Evolutionary conservation across 2,888 invertebrate genomes (phyloP).

Genomic region (Ischnura elegans): DNA sequence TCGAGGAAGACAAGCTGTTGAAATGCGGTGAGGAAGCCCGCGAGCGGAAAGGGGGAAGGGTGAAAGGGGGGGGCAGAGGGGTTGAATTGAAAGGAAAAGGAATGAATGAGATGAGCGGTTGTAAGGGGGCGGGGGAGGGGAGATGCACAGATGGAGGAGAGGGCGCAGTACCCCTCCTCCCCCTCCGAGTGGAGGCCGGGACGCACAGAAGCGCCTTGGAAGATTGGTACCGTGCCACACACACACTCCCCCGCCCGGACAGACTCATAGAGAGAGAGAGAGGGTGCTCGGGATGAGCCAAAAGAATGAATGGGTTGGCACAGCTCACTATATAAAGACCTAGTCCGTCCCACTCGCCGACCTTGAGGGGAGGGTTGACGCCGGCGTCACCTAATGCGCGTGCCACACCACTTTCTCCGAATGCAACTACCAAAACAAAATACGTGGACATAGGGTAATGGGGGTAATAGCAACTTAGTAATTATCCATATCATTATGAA

Average conservation of each 20-base stretch:
- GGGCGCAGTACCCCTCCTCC: neutral
- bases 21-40: neutral
- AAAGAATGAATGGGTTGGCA: too few species aligned
- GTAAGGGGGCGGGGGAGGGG: neutral
- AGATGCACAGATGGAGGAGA: conserved; percentile 43
- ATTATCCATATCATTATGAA: too few species aligned
- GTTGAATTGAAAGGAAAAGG: conserved; percentile 39
- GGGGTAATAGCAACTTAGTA: too few species aligned
- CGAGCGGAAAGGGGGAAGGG: neutral
- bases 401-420: neutral
- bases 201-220: neutral
- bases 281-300: too few species aligned
- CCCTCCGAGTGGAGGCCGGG: neutral
- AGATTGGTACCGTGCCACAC: too few species aligned
- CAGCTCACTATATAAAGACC: too few species aligned
- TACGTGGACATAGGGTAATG: too few species aligned
- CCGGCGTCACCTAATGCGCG: neutral
- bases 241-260: too few species aligned
- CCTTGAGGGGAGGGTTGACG: neutral
- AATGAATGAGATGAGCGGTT: conserved; percentile 1
- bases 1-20: neutral
- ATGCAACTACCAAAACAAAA: too few species aligned
- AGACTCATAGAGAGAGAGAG: too few species aligned
- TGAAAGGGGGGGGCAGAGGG: neutral
- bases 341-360: neutral